Conservation (phyloP, 2,888 invertebrate genomes). For the Polyommatus icarus region DNA sequence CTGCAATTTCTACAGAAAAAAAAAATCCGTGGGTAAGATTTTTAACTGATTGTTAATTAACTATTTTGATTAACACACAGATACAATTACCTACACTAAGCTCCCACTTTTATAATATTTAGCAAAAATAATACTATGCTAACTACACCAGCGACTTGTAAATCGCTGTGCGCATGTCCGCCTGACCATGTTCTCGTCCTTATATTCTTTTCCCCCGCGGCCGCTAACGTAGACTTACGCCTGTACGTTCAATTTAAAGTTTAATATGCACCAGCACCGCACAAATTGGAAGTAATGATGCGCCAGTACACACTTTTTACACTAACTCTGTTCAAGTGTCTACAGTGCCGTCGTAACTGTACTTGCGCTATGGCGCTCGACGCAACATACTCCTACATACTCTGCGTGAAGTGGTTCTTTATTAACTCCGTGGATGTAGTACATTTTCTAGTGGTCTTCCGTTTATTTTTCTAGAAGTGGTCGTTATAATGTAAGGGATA, state of each 20-base stretch:
- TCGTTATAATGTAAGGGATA: neutral
- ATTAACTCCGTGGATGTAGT: neutral
- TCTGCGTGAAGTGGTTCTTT: neutral
- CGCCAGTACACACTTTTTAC: slow-evolving; percentile 27
- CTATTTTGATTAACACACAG: too few species aligned
- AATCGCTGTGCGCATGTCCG: slow-evolving; percentile 34
- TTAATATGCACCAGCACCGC: slow-evolving; percentile 69
- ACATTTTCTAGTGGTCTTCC: neutral
- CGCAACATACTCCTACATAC: neutral
- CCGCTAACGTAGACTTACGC: slow-evolving; percentile 76
- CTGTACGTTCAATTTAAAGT: slow-evolving; percentile 76
- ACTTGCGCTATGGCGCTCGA: neutral
- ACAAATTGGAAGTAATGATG: slow-evolving; percentile 75
- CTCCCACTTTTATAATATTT: too few species aligned
- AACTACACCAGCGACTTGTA: too few species aligned
- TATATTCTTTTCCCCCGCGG: slow-evolving; percentile 56
- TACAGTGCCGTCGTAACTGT: neutral
- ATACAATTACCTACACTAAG: too few species aligned
- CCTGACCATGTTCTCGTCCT: slow-evolving; percentile 28
- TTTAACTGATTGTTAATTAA: too few species aligned
- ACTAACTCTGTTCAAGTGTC: slow-evolving; percentile 12
- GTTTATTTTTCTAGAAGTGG: neutral
- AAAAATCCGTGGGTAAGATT: too few species aligned
- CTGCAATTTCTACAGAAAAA: too few species aligned
- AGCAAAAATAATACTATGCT: too few species aligned